Conservation (phyloP, 2,113 vertebrate genomes). For the Lagopus leucura region DNA sequence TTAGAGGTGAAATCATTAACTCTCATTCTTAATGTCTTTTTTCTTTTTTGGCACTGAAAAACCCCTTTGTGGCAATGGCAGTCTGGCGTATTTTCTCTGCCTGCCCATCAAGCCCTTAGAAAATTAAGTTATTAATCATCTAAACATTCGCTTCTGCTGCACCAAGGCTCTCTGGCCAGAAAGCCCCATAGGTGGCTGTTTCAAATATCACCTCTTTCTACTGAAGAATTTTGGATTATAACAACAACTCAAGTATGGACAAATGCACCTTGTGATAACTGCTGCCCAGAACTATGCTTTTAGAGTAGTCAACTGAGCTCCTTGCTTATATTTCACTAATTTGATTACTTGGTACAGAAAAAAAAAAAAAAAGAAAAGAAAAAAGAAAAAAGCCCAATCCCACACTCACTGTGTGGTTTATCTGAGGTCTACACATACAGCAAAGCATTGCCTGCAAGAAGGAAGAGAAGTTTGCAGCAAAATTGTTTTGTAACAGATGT, state of each 20-base stretch:
- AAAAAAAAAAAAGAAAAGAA: not conserved
- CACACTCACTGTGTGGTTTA: not conserved
- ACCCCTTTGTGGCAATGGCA: not conserved
- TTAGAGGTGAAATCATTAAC: slow-evolving; percentile 34
- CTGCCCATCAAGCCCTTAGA: slow-evolving; percentile 51
- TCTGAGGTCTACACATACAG: not conserved
- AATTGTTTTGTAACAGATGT: slow-evolving; percentile 54
- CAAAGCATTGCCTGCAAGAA: not conserved
- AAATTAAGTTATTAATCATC: slow-evolving; percentile 64
- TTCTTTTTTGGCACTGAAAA: not conserved
- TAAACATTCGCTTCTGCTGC: not conserved
- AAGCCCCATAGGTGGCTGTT: not conserved
- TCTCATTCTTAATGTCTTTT: not conserved
- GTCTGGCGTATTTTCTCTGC: not conserved
- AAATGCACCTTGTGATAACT: slow-evolving; percentile 12
- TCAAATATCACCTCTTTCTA: slow-evolving; percentile 25
- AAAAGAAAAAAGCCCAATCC: not conserved
- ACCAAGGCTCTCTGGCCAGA: slow-evolving; percentile 13
- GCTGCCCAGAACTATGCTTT: not conserved
- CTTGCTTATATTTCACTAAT: not conserved
- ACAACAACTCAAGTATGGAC: not conserved
- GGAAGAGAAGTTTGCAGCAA: slow-evolving; percentile 14
- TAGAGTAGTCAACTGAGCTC: slow-evolving; percentile 27
- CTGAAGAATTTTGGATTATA: not conserved
- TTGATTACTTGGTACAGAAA: not conserved